These are phyloP conservation scores for Orientallactaga sibirica DNA, from an alignment of 2,797 vertebrate species.

Conservation along the genomic window DNA sequence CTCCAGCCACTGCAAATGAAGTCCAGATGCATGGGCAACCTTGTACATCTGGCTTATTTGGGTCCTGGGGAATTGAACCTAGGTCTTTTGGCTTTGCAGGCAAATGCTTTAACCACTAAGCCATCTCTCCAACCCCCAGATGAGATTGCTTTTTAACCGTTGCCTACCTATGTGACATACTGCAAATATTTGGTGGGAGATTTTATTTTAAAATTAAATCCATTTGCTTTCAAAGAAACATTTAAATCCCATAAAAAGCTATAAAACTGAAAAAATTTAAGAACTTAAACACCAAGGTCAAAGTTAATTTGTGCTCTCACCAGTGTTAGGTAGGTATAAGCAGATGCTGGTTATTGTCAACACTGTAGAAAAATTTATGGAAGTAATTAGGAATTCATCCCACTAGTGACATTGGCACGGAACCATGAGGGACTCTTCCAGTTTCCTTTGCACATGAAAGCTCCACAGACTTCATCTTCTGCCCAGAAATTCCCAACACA, in stretches of 20 bases:
- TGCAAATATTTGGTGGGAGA: not conserved
- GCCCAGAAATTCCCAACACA: not conserved
- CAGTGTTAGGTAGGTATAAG: not conserved
- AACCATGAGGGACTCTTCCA: not conserved
- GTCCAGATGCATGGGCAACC: no score
- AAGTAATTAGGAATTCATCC: not conserved
- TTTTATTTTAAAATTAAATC: not conserved
- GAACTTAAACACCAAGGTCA: not conserved
- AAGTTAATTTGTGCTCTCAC: not conserved
- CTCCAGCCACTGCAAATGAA: no score
- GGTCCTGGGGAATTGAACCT: no score
- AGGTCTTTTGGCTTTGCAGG: no score
- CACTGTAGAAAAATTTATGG: not conserved
- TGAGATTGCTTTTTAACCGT: not conserved
- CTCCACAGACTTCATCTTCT: not conserved
- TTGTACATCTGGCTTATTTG: no score
- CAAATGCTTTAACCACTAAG: no score
- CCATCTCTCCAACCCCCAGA: not conserved
- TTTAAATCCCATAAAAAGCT: not conserved
- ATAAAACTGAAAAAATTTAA: not conserved
- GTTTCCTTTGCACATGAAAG: not conserved
- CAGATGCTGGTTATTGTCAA: not conserved
- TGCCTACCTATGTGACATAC: not conserved
- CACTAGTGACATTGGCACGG: not conserved
- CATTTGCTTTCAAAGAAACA: slow-evolving; percentile 20